These are phyloP conservation scores for Conchocele bisecta DNA, from an alignment of 2,888 invertebrate genomes.

Conservation along the genomic window DNA sequence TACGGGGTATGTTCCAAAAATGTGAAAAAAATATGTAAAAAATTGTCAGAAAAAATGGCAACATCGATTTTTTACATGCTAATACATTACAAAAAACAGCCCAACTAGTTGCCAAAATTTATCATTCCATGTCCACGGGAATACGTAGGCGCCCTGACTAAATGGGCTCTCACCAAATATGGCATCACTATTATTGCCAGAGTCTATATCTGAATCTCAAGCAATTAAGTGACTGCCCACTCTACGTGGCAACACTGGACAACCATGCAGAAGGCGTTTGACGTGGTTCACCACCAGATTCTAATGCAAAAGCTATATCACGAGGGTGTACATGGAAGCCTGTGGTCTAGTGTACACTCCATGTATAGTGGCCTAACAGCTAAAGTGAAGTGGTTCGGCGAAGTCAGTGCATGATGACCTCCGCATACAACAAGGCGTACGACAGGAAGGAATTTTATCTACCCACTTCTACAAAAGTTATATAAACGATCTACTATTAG, in stretches of 20 bases:
- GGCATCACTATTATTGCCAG: no score
- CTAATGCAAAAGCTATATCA: conserved; percentile 3
- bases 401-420: conserved; percentile 1
- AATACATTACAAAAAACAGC: no score
- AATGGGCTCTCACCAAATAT: no score
- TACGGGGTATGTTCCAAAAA: no score
- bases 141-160: no score
- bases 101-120: no score
- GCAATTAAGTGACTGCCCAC: no score
- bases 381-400: conserved; percentile 15
- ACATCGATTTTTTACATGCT: no score
- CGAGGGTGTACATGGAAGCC: neutral
- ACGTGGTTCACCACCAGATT: conserved; percentile 9
- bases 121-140: no score
- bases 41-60: no score
- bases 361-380: conserved; percentile 8
- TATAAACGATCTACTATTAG: neutral
- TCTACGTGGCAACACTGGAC: conserved; percentile 8
- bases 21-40: no score
- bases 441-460: conserved; percentile 11
- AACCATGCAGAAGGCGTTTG: conserved; percentile 18
- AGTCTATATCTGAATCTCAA: no score
- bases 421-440: conserved; percentile 5
- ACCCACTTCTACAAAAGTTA: conserved; percentile 10
- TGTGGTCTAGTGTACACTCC: neutral